Conservation (phyloP, 1,140 invertebrate genomes). For the Drosophila dunni region DNA sequence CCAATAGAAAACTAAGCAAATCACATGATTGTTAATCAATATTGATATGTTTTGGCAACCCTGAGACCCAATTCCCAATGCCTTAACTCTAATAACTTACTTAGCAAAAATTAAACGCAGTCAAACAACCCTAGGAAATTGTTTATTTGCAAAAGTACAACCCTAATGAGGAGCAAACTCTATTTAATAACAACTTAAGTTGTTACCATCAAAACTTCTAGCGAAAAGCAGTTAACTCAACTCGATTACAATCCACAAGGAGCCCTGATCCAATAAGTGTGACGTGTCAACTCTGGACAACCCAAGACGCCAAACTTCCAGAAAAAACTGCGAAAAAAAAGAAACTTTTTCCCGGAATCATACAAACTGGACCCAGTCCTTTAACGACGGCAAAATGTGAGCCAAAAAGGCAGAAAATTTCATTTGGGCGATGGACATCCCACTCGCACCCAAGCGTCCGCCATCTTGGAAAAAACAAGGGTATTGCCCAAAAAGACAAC, state of each 20-base stretch:
- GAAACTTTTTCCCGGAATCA: conserved; percentile 17
- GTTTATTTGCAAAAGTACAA: too few relatives aligned
- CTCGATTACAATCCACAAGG: not conserved
- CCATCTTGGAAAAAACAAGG: conserved; percentile 79
- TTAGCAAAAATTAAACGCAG: too few relatives aligned
- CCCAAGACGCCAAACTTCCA: not conserved
- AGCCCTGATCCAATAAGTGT: conserved; percentile 7
- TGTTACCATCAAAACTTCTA: not conserved
- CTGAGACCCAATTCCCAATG: too few relatives aligned
- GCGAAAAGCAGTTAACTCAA: not conserved
- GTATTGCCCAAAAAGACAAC: conserved; percentile 29
- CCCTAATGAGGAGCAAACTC: not conserved
- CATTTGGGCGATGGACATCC: conserved; percentile 12
- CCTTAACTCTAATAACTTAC: too few relatives aligned
- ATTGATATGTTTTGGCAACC: too few relatives aligned
- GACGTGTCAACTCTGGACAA: conserved; percentile 11
- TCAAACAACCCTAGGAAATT: not conserved
- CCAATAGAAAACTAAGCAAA: too few relatives aligned
- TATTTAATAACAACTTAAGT: not conserved
- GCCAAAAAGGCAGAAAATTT: conserved; percentile 37
- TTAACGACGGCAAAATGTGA: conserved; percentile 15
- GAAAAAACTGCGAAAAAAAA: not conserved
- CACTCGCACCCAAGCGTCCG: conserved; percentile 21
- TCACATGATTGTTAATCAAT: too few relatives aligned
- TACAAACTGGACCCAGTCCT: not conserved